phyloP scores from a whole-genome alignment of 2,797 vertebrate genomes.

The Okamejei kenojei region DNA sequence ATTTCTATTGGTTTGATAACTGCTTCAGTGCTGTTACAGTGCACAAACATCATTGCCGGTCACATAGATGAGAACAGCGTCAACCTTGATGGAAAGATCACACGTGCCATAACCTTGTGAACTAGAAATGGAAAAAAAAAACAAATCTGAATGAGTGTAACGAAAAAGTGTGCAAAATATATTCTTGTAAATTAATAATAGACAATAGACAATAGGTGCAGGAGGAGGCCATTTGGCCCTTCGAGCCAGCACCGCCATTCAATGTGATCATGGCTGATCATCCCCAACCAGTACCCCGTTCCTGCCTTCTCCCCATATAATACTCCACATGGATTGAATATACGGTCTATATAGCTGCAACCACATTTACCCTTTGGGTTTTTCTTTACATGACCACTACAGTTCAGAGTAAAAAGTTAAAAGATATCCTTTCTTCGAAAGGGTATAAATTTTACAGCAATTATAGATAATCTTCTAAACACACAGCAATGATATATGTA shows the following conservation, averaged over 20 bases:
- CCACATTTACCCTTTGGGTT: not conserved
- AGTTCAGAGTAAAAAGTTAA: not conserved
- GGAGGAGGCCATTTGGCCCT: no score
- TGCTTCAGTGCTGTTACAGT: not conserved
- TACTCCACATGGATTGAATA: not conserved
- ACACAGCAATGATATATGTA: not conserved
- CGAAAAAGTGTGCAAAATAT: not conserved
- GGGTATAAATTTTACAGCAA: not conserved
- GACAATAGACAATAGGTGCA: no score
- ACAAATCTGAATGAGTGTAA: not conserved
- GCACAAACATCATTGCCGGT: not conserved
- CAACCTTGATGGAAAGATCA: not conserved
- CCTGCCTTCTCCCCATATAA: no score
- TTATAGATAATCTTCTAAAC: not conserved
- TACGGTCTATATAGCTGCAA: no score
- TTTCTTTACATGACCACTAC: not conserved
- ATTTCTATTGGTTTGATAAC: not conserved
- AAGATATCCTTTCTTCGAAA: not conserved
- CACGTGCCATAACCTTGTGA: not conserved
- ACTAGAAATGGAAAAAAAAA: not conserved
- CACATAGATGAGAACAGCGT: constrained; percentile 13
- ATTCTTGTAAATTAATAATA: not conserved
- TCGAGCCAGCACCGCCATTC: no score
- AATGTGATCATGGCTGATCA: no score
- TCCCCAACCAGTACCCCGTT: no score